phyloP scores from a whole-genome alignment of 2,888 invertebrate genomes.

The Andrena fulva region DNA sequence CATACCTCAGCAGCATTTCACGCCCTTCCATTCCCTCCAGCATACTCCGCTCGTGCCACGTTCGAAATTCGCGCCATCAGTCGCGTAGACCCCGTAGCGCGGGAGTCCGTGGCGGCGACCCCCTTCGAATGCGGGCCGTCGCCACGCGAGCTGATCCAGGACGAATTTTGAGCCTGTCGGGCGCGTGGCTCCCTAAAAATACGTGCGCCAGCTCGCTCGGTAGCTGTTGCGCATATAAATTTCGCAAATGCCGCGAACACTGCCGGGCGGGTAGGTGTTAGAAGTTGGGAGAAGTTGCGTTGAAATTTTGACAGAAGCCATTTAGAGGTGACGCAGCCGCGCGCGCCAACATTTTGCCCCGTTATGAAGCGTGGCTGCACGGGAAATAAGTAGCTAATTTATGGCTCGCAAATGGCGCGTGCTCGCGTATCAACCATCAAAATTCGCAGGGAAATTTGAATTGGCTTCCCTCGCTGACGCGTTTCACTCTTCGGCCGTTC shows the following conservation, averaged over 20 bases:
- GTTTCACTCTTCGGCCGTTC: not conserved
- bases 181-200: slow-evolving; percentile 25
- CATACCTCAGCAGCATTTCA: not conserved
- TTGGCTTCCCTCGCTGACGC: not conserved
- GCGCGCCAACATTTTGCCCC: not conserved
- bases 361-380: not conserved
- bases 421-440: not conserved
- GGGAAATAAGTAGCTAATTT: slow-evolving; percentile 1
- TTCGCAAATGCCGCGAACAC: slow-evolving; percentile 16
- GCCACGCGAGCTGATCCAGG: not conserved
- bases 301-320: slow-evolving; percentile 24
- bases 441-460: no score
- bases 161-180: slow-evolving; percentile 38
- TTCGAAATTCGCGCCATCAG: slow-evolving; percentile 15
- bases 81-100: not conserved
- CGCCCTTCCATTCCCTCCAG: not conserved
- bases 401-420: not conserved
- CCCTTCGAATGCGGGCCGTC: not conserved
- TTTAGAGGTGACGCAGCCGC: not conserved
- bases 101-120: not conserved
- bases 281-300: slow-evolving; percentile 4
- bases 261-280: not conserved
- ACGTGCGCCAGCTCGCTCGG: not conserved
- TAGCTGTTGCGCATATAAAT: slow-evolving; percentile 30
- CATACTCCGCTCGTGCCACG: not conserved